Conservation (phyloP, 2,797 vertebrate species). For the Myiotriccus ornatus region DNA sequence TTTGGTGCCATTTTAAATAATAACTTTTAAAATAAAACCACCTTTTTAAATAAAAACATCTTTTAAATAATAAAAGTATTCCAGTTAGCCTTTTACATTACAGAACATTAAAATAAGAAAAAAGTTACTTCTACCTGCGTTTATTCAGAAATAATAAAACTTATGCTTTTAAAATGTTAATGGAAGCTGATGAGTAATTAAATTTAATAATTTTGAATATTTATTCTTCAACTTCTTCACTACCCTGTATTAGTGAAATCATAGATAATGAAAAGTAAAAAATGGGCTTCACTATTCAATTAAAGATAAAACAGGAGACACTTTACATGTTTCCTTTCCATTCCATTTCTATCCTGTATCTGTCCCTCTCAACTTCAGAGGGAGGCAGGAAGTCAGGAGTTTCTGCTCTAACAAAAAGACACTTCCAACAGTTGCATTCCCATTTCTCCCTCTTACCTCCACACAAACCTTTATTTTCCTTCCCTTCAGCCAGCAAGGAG, state of each 20-base stretch:
- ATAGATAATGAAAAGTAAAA: not conserved
- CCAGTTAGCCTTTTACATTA: not conserved
- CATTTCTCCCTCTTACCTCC: not conserved
- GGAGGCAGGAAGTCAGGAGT: not conserved
- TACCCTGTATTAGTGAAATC: not conserved
- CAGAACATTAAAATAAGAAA: not conserved
- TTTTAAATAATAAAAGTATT: not conserved
- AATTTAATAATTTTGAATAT: not conserved
- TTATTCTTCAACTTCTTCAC: conserved; percentile 9
- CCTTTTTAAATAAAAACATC: not conserved
- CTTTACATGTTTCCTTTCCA: not conserved
- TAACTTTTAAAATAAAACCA: rapidly evolving
- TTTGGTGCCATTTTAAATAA: not conserved
- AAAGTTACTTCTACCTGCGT: not conserved
- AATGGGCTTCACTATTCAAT: not conserved
- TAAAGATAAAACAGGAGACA: not conserved
- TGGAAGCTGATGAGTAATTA: not conserved
- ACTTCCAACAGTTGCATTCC: not conserved
- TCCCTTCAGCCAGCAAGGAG: not conserved
- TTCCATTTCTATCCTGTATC: not conserved
- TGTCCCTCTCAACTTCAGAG: not conserved
- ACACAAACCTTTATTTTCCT: not conserved
- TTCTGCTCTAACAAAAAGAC: not conserved
- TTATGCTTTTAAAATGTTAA: not conserved
- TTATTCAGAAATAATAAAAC: not conserved